Evolutionary conservation across 2,113 vertebrate genomes (phyloP), one percentile per base, ranked within the genome.

Genomic region (Hyperoodon ampullatus): DNA sequence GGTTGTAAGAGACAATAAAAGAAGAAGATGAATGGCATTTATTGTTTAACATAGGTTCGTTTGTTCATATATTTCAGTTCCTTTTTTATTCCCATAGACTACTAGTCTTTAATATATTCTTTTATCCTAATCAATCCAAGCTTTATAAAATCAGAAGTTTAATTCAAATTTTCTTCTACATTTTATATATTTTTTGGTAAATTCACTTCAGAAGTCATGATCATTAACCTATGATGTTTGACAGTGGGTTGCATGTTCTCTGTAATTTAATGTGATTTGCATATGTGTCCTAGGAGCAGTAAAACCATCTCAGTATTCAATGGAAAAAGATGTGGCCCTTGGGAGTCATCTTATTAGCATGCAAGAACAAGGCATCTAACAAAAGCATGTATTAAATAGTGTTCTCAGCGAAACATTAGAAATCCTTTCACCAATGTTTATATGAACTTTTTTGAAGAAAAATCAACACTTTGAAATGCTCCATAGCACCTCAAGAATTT

Each of bases 241-340:
- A 95, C 23, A 82, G n/a, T 86, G 35, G 53, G 8, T 93, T 97
- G 24, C 53, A 86, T 96, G 55, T 96, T 97, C 86, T 93, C 81
- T 97, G 60, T 81, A 96, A 98, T 84, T 96, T 95, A 97, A 94
- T 94, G 18, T 92, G 1, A 98, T 98, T 97, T 96, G 42, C 74
- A 74, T 95, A 77, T 92, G 39, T 74, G 8, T 75, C 83, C 50
- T 97, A 61, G 15, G 42, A 97, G 42, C 65, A 68, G 21, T 92
- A 95, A 95, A 97, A 94, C 2, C 11, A 94, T 96, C 96, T 97
- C 93, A 89, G 24, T 74, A 96, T 94, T 94, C 33, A 95, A 33
- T 84, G 16, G 88, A 60, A 72, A 96, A 80, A 81, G 39, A 98
- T 92, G 35, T 58, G 72, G 58, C 93, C 84, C 18, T 71, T 1